A percentile compares a stretch with the other conserved stretches of the same genome.
These are phyloP conservation scores for Pachyramphus minor DNA, from an alignment of 2,113 vertebrate genomes.

Conservation along the genomic window DNA sequence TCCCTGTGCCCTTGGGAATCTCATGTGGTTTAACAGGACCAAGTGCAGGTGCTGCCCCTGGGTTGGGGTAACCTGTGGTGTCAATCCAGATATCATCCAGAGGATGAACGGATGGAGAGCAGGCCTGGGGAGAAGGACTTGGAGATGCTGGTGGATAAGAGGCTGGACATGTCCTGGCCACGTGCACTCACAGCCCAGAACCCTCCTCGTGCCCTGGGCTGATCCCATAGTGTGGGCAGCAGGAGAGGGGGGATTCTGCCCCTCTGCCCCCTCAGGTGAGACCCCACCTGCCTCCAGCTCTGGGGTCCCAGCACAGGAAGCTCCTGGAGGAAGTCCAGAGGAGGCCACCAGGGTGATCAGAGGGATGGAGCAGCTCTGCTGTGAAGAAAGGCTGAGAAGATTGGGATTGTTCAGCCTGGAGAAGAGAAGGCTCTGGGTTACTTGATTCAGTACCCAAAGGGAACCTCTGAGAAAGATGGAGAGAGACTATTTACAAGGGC, in stretches of 20 bases:
- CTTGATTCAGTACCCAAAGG: accelerated
- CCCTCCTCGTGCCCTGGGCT: not conserved
- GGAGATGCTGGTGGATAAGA: not conserved
- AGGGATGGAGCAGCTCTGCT: not conserved
- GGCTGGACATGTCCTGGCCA: not conserved
- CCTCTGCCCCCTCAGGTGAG: not conserved
- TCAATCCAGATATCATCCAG: not conserved
- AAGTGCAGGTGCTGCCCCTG: not conserved
- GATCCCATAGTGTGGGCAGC: not conserved
- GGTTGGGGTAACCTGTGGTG: not conserved
- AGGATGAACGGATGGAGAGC: not conserved
- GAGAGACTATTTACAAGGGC: not conserved
- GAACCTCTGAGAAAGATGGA: not conserved
- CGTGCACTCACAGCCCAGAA: not conserved
- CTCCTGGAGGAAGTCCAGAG: not conserved
- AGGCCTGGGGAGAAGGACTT: not conserved
- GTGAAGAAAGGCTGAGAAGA: not conserved
- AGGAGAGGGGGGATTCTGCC: not conserved
- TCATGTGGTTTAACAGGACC: not conserved
- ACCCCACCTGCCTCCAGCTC: not conserved
- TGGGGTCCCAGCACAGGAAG: not conserved
- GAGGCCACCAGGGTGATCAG: not conserved
- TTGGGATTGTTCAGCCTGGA: not conserved
- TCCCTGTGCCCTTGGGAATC: not conserved
- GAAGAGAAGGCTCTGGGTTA: not conserved